Evolutionary conservation across 1,140 invertebrate species (phyloP).

Genomic region (Magallana ariakensis): DNA sequence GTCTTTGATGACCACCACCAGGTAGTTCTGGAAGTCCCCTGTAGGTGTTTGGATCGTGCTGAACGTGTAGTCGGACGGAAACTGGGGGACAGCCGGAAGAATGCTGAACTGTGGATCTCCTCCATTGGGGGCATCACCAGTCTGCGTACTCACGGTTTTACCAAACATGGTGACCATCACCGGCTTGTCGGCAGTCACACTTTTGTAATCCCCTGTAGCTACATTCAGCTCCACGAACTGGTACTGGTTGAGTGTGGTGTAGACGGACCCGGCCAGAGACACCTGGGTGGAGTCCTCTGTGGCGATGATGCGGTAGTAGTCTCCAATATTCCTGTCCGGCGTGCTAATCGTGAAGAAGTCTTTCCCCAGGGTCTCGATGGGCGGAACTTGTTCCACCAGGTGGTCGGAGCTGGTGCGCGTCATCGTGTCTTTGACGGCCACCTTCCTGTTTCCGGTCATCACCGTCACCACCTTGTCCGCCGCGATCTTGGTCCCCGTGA

Average conservation of each 20-base stretch:
- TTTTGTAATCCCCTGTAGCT: constrained; percentile 47
- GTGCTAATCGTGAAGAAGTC: constrained; percentile 60
- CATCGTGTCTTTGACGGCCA: constrained; percentile 35
- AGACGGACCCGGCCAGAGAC: background rate
- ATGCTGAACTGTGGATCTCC: constrained; percentile 64
- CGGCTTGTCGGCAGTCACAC: constrained; percentile 52
- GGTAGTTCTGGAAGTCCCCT: constrained; percentile 60
- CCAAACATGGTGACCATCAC: constrained; percentile 59
- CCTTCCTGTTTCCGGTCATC: constrained; percentile 65
- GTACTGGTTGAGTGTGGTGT: constrained; percentile 29
- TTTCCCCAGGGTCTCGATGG: constrained; percentile 62
- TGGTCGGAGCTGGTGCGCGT: constrained; percentile 58
- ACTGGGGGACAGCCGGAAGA: constrained; percentile 56
- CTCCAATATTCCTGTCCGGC: constrained; percentile 52
- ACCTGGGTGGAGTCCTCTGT: constrained; percentile 39
- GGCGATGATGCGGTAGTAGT: constrained; percentile 52
- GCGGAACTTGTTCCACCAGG: constrained; percentile 65
- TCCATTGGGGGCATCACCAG: constrained; percentile 49
- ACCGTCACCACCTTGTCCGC: constrained; percentile 65
- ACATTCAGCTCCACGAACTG: constrained; percentile 49
- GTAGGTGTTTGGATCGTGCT: constrained; percentile 55
- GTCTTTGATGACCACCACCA: constrained; percentile 56
- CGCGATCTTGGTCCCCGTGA: constrained; percentile 66
- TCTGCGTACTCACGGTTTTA: constrained; percentile 51
- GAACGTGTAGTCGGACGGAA: constrained; percentile 63